These are phyloP conservation scores for Euspilapteryx auroguttella DNA, from an alignment of 2,888 invertebrate genomes.

Conservation along the genomic window DNA sequence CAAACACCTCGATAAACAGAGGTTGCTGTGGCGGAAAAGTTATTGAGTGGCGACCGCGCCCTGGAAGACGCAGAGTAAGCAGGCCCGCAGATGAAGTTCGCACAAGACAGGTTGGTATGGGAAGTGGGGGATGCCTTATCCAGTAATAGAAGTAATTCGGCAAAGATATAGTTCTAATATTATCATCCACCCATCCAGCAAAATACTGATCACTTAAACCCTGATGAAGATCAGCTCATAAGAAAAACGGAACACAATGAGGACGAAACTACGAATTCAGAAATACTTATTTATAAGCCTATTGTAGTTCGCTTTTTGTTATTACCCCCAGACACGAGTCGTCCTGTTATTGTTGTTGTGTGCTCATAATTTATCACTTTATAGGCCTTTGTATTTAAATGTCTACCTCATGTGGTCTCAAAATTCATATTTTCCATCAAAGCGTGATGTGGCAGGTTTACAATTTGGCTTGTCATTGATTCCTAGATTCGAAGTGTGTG, in stretches of 20 bases:
- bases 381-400: constrained; percentile 49
- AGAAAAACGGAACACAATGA: constrained; percentile 18
- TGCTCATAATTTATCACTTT: constrained; percentile 51
- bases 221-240: constrained; percentile 29
- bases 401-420: constrained; percentile 31
- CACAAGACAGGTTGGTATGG: no score
- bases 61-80: no score
- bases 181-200: no score
- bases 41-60: no score
- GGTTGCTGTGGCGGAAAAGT: no score
- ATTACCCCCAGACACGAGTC: constrained; percentile 30
- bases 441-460: constrained; percentile 42
- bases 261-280: constrained; percentile 25
- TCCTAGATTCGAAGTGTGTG: no score
- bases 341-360: constrained; percentile 28
- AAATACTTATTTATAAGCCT: constrained; percentile 46
- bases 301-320: constrained; percentile 44
- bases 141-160: no score
- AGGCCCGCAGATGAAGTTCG: no score
- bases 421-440: constrained; percentile 44
- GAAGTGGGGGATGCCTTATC: no score
- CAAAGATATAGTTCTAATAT: no score
- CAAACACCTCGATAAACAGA: no score
- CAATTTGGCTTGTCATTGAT: constrained; percentile 29
- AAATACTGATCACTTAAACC: no score